Base-by-base conservation (phyloP, 2,797 vertebrate species). In the Dendrocincla fuliginosa region DNA sequence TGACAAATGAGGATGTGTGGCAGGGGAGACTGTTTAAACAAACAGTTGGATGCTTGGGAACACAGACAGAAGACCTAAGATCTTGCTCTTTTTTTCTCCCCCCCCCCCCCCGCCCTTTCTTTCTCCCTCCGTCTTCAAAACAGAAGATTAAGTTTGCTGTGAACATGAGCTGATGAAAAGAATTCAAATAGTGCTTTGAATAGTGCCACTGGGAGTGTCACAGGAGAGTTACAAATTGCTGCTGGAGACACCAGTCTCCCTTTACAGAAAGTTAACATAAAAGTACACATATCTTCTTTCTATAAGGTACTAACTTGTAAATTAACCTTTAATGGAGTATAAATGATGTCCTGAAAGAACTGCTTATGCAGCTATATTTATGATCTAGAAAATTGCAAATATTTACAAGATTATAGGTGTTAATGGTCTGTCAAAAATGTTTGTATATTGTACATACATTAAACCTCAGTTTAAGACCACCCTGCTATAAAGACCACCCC, bases 331-430 rank as follows among this genome's bases (percentile, higher is more conserved):
- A 98, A 98, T 98, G 97, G 98, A 97, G 97, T 98, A 98, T 97
- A 98, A 98, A 98, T 98, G 97, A 98, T 98, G 98, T 98, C 97
- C 97, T 98, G 97, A 98, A 98, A 98, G 97, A 98, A 97, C 97
- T 98, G 98, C 98, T 98, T 98, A 98, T 98, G 97, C 96, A 97
- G 97, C 96, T 97, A 98, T 98, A 98, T 98, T 98, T 98, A 98
- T 98, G 98, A 98, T 98, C 98, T 98, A 98, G 98, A 98, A 98
- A 98, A 98, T 97, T 98, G 98, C 98, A 98, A 98, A 98, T 98
- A 98, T 98, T 98, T 98, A 98, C 98, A 98, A 98, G 98, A 98
- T 98, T 98, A 98, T 98, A 98, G 98, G 98, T 98, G 98, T 98
- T 98, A 98, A 98, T 98, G 98, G 98, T 98, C 98, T 98, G 98